Base-by-base conservation (phyloP, 2,888 invertebrate species). In the Tachina grossa region DNA sequence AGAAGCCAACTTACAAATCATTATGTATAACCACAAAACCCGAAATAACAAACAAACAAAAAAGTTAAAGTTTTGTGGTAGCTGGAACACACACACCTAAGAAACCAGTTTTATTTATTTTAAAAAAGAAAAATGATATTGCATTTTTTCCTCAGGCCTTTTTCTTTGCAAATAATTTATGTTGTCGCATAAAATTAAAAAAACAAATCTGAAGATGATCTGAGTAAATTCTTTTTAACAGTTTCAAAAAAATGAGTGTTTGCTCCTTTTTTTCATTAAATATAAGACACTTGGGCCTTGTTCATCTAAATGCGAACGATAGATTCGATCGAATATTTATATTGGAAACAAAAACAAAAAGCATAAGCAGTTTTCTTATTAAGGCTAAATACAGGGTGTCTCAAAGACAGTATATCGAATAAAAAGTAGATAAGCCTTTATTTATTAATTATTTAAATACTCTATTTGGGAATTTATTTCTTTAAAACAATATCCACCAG, bases 81-180 rank as follows among this genome's bases (percentile, higher is more conserved):
- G 66, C 72, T 61, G 31, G 8, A 41, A 55, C 71, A 71, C 41
- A 78, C 72, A 19, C 69, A 61, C 66, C 53, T 57, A 63, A 76
- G 39, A 82, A 83, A 83, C 82, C 82, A 76, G 82, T 83, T 83
- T 82, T 82, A 61, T 75, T 69, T 59, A 43, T 22, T 22, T 22
- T 22, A 43, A 68, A 55, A 31, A 66, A 11, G n/a, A 55, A 47
- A 65, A 45, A 47, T 49, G 2, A 57, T 31, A 31, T 57, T 82
- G 82, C 63, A 82, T 63, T 71, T 69, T 65, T 72, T 45, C 61
- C 9, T 65, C 63, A n/a, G 11, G 22, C 43, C 41, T 16, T 61
- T 63, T 63, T 71, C 9, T 43, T 71, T 61, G 57, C 9, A 11
- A 74, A 49, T 22, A 47, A 53, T 59, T 43, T 71, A 39, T 49